Percentiles rank a stretch among this genome's conserved stretches.
These are phyloP conservation scores for Tiphia femorata DNA, from an alignment of 2,888 invertebrate species.

Conservation along the genomic window DNA sequence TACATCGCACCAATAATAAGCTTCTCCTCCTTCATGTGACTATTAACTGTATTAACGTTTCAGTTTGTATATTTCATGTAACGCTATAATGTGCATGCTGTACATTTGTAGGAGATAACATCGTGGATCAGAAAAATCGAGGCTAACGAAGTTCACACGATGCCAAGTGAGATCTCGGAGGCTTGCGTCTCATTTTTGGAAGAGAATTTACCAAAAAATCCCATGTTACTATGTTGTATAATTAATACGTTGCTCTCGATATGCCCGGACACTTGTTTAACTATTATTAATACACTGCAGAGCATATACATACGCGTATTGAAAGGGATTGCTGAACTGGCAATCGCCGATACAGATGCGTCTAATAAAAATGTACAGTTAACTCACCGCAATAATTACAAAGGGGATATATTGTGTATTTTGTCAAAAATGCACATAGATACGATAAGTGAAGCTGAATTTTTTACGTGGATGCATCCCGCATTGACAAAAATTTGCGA, in stretches of 20 bases:
- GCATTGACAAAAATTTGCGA: constrained; percentile 40
- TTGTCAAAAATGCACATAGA: constrained; percentile 56
- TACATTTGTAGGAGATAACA: too few species aligned
- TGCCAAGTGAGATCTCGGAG: too few species aligned
- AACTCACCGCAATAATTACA: constrained; percentile 1
- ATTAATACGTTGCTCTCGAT: constrained; percentile 55
- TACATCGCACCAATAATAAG: too few species aligned
- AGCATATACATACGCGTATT: constrained; percentile 51
- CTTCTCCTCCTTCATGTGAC: too few species aligned
- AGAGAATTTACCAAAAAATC: constrained; percentile 69
- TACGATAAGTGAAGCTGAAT: constrained; percentile 45
- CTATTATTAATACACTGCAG: constrained; percentile 48
- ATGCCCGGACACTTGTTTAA: constrained; percentile 34
- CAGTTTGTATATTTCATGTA: too few species aligned
- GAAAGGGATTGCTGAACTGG: constrained; percentile 33
- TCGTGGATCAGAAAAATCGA: too few species aligned
- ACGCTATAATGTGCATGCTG: too few species aligned
- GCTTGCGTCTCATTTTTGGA: constrained; percentile 70
- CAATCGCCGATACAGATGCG: background rate
- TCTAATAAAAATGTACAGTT: background rate
- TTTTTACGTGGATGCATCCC: constrained; percentile 52
- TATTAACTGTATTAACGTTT: too few species aligned
- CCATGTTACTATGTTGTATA: constrained; percentile 59
- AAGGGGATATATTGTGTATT: constrained; percentile 48
- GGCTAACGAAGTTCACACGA: too few species aligned